Evolutionary conservation across 2,888 invertebrate genomes (phyloP).

Genomic region (Crocallis elinguaria): DNA sequence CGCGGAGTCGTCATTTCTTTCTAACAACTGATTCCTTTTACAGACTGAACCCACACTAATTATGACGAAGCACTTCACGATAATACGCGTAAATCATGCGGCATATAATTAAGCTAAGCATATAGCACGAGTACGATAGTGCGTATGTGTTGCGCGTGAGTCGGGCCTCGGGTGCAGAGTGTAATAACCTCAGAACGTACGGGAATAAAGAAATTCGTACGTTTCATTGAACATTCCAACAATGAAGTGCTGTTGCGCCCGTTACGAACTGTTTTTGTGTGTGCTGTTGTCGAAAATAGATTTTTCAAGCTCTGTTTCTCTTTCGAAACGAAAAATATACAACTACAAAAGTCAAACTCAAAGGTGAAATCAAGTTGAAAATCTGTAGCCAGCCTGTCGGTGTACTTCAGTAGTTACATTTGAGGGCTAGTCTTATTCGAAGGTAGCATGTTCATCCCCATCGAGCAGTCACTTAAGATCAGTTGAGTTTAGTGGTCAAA

Average conservation of each 20-base stretch:
- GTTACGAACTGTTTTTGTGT: slow-evolving; percentile 31
- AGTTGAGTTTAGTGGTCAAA: too few species aligned
- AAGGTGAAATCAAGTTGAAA: too few species aligned
- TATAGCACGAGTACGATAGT: slow-evolving; percentile 40
- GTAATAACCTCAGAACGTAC: slow-evolving; percentile 66
- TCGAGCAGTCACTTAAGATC: too few species aligned
- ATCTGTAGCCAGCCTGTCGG: too few species aligned
- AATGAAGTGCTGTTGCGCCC: slow-evolving; percentile 26
- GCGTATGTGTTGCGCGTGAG: slow-evolving; percentile 36
- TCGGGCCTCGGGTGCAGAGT: slow-evolving; percentile 59
- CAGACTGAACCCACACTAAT: background rate
- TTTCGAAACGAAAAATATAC: background rate
- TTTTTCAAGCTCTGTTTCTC: background rate
- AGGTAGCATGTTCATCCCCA: too few species aligned
- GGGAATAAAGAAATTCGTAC: slow-evolving; percentile 36
- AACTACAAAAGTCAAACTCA: too few species aligned
- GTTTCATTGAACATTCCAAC: slow-evolving; percentile 31
- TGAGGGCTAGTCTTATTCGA: too few species aligned
- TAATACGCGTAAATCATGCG: slow-evolving; percentile 4
- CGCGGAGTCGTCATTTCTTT: background rate
- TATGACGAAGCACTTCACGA: slow-evolving; percentile 5
- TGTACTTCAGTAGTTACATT: too few species aligned
- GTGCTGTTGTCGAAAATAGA: slow-evolving; percentile 1
- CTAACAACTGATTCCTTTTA: background rate
- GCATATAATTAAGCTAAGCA: slow-evolving; percentile 29